Conservation (phyloP, 2,797 vertebrate genomes). For the Manis pentadactyla region DNA sequence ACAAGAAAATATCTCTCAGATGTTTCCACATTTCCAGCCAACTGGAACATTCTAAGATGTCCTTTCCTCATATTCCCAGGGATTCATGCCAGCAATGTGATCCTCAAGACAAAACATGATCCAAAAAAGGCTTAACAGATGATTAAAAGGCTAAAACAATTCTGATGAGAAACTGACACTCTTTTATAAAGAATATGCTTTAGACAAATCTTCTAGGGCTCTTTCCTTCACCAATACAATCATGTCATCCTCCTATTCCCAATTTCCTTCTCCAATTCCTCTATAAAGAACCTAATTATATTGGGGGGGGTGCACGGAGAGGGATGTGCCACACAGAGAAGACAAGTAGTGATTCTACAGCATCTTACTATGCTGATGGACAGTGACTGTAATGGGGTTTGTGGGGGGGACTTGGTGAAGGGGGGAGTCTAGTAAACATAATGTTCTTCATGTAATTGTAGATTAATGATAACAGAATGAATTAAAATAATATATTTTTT, state of each 20-base stretch:
- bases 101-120: constrained; percentile 77
- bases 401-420: too few species aligned
- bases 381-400: too few species aligned
- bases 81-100: constrained; percentile 82
- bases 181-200: not conserved
- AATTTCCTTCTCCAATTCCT: not conserved
- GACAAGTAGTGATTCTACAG: too few species aligned
- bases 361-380: too few species aligned
- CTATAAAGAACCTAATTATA: not conserved
- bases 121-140: constrained; percentile 68
- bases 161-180: not conserved
- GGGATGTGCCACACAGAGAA: too few species aligned
- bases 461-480: too few species aligned
- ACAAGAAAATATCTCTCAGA: constrained; percentile 80
- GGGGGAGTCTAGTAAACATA: too few species aligned
- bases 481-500: too few species aligned
- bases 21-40: constrained; percentile 84
- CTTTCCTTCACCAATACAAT: not conserved
- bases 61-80: constrained; percentile 85
- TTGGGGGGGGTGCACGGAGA: too few species aligned
- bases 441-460: too few species aligned
- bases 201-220: not conserved
- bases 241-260: not conserved
- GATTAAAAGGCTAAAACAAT: constrained; percentile 78
- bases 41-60: constrained; percentile 82